Evolutionary conservation across 2,888 invertebrate species (phyloP).

Genomic region (Imbricaverruca yamaguchii): DNA sequence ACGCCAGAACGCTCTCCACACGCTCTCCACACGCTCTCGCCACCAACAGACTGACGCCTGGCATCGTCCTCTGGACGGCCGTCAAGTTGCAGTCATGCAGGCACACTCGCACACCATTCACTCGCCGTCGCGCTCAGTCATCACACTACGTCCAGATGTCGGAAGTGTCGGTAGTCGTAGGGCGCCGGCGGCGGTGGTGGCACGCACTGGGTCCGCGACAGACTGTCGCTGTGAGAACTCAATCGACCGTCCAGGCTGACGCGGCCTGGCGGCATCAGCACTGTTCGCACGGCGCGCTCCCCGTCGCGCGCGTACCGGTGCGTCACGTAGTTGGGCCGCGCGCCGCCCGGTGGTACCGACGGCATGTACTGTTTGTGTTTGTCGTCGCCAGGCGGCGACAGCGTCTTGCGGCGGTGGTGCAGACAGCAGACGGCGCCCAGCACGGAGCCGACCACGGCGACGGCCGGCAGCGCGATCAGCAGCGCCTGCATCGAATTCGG

Average conservation of each 20-base stretch:
- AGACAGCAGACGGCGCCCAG: slow-evolving; percentile 18
- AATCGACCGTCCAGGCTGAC: too few species aligned
- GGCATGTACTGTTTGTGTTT: not conserved
- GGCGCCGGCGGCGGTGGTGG: slow-evolving; percentile 8
- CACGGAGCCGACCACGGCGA: not conserved
- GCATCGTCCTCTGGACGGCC: too few species aligned
- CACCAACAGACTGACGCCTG: too few species aligned
- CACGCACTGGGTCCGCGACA: not conserved
- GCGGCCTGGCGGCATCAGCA: not conserved
- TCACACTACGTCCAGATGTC: slow-evolving; percentile 11
- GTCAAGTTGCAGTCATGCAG: too few species aligned
- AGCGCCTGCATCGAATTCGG: not conserved
- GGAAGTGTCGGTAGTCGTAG: slow-evolving; percentile 12
- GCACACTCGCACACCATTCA: too few species aligned
- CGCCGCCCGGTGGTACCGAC: not conserved
- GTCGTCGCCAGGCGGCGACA: not conserved
- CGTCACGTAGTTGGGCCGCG: slow-evolving; percentile 3
- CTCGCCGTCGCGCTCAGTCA: not conserved
- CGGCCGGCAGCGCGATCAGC: not conserved
- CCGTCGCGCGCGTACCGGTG: not conserved
- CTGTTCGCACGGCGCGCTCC: not conserved
- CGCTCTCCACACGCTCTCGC: too few species aligned
- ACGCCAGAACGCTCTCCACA: too few species aligned
- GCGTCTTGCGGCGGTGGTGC: slow-evolving; percentile 9
- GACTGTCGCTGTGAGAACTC: not conserved